phyloP scores from a whole-genome alignment of 1,140 invertebrate genomes.

The Kradibia gibbosae region DNA sequence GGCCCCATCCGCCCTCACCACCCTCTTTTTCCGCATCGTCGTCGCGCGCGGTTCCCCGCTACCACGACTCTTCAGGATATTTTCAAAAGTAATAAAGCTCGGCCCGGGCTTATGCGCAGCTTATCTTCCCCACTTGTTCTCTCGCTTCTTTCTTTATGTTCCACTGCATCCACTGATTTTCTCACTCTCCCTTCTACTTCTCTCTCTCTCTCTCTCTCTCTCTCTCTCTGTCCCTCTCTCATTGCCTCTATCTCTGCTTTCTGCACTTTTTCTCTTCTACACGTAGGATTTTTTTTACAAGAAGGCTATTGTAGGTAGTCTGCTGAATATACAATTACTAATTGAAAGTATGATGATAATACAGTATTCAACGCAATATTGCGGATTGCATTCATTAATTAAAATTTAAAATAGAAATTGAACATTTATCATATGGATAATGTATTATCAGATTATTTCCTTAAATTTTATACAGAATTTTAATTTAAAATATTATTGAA shows the following conservation, averaged over 20 bases:
- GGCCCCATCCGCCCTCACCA: slow-evolving; percentile 1
- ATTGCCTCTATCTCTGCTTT: slow-evolving; percentile 43
- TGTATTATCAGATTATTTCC: too few relatives aligned
- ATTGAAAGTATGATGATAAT: not conserved
- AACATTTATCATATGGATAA: too few relatives aligned
- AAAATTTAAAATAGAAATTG: too few relatives aligned
- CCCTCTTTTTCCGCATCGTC: slow-evolving; percentile 44
- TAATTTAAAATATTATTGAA: too few relatives aligned
- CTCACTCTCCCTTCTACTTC: slow-evolving; percentile 12
- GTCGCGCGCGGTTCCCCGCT: slow-evolving; percentile 29
- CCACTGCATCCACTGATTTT: slow-evolving; percentile 40
- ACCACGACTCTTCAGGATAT: slow-evolving; percentile 48
- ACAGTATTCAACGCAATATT: not conserved
- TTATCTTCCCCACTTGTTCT: slow-evolving; percentile 34
- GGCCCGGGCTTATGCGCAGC: slow-evolving; percentile 15
- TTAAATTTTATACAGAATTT: too few relatives aligned
- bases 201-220: slow-evolving; percentile 40
- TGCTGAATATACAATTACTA: not conserved
- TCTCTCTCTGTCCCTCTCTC: slow-evolving; percentile 5
- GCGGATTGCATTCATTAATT: too few relatives aligned
- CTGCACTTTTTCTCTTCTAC: not conserved
- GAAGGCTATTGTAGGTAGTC: not conserved
- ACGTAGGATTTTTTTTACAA: not conserved
- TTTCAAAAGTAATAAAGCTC: slow-evolving; percentile 46
- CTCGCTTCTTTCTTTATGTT: slow-evolving; percentile 11